Evolutionary conservation across 1,140 invertebrate species (phyloP).

Genomic region (Dreissena rostriformis): DNA sequence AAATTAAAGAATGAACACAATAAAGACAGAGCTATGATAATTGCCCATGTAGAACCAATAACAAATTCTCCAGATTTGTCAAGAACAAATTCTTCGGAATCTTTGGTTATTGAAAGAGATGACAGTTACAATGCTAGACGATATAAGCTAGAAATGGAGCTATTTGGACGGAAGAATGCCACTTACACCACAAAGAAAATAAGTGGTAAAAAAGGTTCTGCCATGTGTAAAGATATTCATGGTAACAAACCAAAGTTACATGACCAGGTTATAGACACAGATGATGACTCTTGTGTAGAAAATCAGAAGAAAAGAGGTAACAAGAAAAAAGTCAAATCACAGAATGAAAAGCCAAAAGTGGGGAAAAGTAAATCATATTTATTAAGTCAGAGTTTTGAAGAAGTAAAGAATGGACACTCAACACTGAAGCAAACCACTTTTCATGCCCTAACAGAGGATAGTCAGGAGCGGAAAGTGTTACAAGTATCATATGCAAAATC

Average conservation of each 20-base stretch:
- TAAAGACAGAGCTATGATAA: neutral
- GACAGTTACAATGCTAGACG: conserved; percentile 49
- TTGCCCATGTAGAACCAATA: neutral
- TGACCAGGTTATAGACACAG: too few species aligned
- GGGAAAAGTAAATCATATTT: conserved; percentile 12
- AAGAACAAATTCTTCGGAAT: conserved; percentile 30
- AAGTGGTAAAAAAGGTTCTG: too few species aligned
- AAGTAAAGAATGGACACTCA: neutral
- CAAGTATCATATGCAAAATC: conserved; percentile 37
- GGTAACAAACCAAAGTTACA: too few species aligned
- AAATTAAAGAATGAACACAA: neutral
- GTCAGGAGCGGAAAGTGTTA: conserved; percentile 17
- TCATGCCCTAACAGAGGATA: neutral
- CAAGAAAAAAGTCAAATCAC: neutral
- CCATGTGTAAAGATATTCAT: too few species aligned
- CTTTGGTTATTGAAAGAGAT: conserved; percentile 49
- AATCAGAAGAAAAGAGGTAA: neutral
- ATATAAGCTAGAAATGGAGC: conserved; percentile 32
- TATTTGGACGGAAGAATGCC: too few species aligned
- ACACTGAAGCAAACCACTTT: conserved; percentile 3
- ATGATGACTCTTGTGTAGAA: neutral
- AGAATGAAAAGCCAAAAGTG: neutral
- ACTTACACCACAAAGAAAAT: too few species aligned
- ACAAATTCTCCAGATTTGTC: conserved; percentile 6
- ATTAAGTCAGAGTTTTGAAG: conserved; percentile 21